Conservation (phyloP, 2,888 invertebrate genomes). For the Parnassius mnemosyne region DNA sequence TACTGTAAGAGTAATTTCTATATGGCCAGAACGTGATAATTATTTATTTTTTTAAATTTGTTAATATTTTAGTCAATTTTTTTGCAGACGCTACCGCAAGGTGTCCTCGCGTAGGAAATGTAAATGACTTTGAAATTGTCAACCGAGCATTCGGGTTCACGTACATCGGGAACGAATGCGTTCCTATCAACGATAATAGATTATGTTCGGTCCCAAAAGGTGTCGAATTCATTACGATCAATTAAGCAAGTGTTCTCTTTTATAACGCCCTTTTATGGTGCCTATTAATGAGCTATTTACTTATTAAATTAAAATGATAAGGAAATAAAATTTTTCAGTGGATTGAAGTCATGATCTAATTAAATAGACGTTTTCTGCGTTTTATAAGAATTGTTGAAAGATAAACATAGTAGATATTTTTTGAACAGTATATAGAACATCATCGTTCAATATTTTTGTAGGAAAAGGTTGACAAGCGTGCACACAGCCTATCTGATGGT, state of each 20-base stretch:
- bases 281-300: background rate
- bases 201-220: constrained; percentile 26
- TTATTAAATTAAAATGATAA: constrained; percentile 1
- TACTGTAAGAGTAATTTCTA: too few relatives aligned
- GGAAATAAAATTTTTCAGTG: background rate
- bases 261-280: constrained; percentile 11
- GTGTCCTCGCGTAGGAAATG: constrained; percentile 54
- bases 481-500: too few relatives aligned
- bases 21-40: too few relatives aligned
- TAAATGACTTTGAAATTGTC: constrained; percentile 49
- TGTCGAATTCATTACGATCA: constrained; percentile 29
- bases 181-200: constrained; percentile 27
- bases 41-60: too few relatives aligned
- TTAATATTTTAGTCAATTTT: constrained; percentile 10
- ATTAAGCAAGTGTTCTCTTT: constrained; percentile 21
- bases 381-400: background rate
- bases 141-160: constrained; percentile 28
- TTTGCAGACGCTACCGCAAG: constrained; percentile 46
- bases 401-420: too few relatives aligned
- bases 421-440: too few relatives aligned
- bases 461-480: too few relatives aligned
- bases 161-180: constrained; percentile 16
- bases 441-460: too few relatives aligned
- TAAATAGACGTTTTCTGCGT: background rate
- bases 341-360: constrained; percentile 4